Evolutionary conservation across 2,113 vertebrate genomes (phyloP).

Genomic region (Harpagus bidentatus): DNA sequence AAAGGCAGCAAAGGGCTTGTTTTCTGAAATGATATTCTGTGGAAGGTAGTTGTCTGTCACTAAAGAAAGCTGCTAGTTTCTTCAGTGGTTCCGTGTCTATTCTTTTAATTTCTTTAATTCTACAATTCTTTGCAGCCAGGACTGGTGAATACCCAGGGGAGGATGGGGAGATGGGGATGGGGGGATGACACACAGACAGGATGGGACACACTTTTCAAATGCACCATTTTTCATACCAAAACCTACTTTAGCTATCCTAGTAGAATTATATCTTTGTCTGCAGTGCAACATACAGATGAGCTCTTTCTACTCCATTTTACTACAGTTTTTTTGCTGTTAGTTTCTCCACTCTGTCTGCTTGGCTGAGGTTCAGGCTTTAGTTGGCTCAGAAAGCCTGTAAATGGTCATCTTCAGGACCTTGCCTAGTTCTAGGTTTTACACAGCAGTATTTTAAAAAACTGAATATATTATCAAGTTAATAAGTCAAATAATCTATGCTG

Average conservation of each 20-base stretch:
- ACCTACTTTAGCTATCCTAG: background rate
- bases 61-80: background rate
- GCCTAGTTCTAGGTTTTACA: background rate
- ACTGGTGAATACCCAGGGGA: background rate
- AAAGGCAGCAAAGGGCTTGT: background rate
- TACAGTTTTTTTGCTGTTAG: background rate
- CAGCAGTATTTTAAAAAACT: background rate
- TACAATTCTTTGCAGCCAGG: background rate
- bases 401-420: background rate
- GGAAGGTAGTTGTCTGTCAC: background rate
- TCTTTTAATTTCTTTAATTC: background rate
- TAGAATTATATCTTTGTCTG: background rate
- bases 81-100: background rate
- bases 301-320: background rate
- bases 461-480: background rate
- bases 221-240: background rate
- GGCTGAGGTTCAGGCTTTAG: background rate
- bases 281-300: background rate
- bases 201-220: background rate
- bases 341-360: background rate
- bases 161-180: background rate
- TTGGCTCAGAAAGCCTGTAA: background rate
- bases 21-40: background rate
- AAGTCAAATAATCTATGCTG: background rate
- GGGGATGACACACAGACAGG: fast-evolving